A percentile compares a stretch with the other conserved stretches of the same genome.
These are phyloP conservation scores for Climacteris rufus DNA, from an alignment of 2,113 vertebrate genomes.

Conservation along the genomic window DNA sequence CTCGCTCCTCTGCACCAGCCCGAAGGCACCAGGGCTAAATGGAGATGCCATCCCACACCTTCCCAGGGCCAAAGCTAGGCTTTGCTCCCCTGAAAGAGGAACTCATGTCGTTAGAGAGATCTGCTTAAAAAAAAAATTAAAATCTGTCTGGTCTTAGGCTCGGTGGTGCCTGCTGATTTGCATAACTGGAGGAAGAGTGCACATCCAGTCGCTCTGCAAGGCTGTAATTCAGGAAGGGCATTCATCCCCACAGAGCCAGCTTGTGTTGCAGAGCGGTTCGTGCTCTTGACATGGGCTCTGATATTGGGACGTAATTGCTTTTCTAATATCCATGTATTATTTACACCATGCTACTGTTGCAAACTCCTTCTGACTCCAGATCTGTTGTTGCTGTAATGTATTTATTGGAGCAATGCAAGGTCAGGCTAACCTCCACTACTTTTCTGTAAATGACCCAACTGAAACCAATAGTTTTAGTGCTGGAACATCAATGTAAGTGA, in stretches of 20 bases:
- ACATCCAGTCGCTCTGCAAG: not conserved
- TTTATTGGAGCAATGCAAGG: not conserved
- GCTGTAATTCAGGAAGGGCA: not conserved
- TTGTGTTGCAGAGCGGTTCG: not conserved
- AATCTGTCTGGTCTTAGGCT: not conserved
- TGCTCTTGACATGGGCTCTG: not conserved
- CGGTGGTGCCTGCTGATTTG: not conserved
- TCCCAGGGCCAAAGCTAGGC: not conserved
- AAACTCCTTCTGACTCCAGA: not conserved
- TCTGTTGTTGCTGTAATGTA: not conserved
- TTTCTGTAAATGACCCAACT: not conserved
- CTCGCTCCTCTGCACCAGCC: not conserved
- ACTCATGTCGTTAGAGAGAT: not conserved
- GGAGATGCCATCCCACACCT: accelerated
- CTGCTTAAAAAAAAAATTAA: not conserved
- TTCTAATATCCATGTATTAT: conserved; percentile 48
- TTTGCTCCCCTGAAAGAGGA: not conserved
- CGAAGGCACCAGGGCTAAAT: accelerated
- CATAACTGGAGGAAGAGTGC: not conserved
- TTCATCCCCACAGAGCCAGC: not conserved
- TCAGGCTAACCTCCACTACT: not conserved
- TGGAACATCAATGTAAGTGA: not conserved
- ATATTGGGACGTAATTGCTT: conserved; percentile 14
- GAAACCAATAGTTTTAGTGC: conserved; percentile 6
- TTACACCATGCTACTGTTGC: conserved; percentile 4